A percentile compares a stretch with the other conserved stretches of the same genome.
Evolutionary conservation across 2,113 vertebrate genomes (phyloP).

Genomic region (Gadus chalcogrammus): DNA sequence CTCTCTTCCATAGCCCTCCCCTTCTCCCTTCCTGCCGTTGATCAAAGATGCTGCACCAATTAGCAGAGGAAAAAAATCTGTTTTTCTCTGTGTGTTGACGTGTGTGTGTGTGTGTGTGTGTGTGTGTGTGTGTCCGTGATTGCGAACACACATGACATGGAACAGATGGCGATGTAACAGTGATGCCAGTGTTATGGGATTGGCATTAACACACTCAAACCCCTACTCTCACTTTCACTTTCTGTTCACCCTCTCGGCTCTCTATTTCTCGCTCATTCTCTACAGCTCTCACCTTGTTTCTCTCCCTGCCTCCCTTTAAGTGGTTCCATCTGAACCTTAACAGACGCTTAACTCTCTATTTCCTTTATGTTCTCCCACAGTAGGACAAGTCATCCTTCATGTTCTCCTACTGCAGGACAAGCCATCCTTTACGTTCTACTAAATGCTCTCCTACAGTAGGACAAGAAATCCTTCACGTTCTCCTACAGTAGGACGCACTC

Average conservation of each 20-base stretch:
- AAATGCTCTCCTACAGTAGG: too few relatives aligned
- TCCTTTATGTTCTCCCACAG: too few relatives aligned
- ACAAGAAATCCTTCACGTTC: too few relatives aligned
- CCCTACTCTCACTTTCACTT: constrained; percentile 18
- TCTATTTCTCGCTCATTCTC: neutral
- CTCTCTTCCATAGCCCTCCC: constrained; percentile 28
- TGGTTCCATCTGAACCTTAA: constrained; percentile 10
- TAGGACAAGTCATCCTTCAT: too few relatives aligned
- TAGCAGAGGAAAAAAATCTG: constrained; percentile 26
- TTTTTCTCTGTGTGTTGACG: neutral
- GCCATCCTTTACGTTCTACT: too few relatives aligned
- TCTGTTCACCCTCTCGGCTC: constrained; percentile 16
- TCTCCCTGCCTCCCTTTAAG: constrained; percentile 18
- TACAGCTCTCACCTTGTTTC: constrained; percentile 4
- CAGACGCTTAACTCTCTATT: too few relatives aligned
- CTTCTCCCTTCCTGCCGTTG: constrained; percentile 25
- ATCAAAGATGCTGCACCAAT: constrained; percentile 47
- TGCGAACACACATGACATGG: neutral
- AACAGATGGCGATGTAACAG: constrained; percentile 3
- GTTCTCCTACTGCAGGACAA: too few relatives aligned
- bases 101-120: constrained; percentile 7
- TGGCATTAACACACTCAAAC: constrained; percentile 5
- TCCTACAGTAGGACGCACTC: too few relatives aligned
- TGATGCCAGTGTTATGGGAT: neutral
- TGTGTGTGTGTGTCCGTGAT: constrained; percentile 4